Conservation (phyloP, 2,888 invertebrate genomes). For the Orchesellides sinensis region DNA sequence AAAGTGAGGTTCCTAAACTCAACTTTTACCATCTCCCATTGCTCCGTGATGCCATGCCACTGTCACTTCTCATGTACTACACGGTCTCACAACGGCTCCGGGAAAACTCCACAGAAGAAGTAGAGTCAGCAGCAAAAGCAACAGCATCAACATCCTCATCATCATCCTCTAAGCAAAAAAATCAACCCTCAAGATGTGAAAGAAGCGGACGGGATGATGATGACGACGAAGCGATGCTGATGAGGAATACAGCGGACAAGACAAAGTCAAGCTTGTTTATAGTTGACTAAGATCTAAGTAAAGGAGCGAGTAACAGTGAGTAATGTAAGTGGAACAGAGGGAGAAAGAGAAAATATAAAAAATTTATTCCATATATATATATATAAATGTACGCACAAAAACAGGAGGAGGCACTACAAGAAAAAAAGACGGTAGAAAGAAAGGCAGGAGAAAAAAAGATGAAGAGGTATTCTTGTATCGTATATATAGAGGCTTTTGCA, state of each 20-base stretch:
- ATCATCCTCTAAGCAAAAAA: conserved; percentile 45
- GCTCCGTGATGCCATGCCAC: conserved; percentile 41
- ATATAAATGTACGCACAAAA: background rate
- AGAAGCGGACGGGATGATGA: conserved; percentile 36
- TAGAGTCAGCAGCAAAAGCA: conserved; percentile 36
- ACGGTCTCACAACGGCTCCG: conserved; percentile 50
- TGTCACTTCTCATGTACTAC: conserved; percentile 52
- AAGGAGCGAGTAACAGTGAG: conserved; percentile 40
- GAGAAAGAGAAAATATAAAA: background rate
- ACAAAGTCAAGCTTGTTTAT: conserved; percentile 62
- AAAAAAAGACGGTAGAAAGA: conserved; percentile 23
- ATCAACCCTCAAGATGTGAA: conserved; percentile 56
- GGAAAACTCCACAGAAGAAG: conserved; percentile 21
- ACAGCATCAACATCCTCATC: conserved; percentile 30
- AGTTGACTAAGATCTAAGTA: conserved; percentile 47
- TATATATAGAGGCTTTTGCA: too few species aligned
- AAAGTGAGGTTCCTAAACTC: too few species aligned
- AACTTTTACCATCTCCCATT: conserved; percentile 52
- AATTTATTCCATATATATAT: conserved; percentile 3
- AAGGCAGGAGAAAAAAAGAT: conserved; percentile 15
- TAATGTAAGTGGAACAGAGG: conserved; percentile 46
- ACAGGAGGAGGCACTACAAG: conserved; percentile 25
- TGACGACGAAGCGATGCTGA: conserved; percentile 43
- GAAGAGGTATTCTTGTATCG: conserved; percentile 15
- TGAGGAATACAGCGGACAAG: conserved; percentile 56